Conservation (phyloP, 2,888 invertebrate species). For the Girardia tigrina region DNA sequence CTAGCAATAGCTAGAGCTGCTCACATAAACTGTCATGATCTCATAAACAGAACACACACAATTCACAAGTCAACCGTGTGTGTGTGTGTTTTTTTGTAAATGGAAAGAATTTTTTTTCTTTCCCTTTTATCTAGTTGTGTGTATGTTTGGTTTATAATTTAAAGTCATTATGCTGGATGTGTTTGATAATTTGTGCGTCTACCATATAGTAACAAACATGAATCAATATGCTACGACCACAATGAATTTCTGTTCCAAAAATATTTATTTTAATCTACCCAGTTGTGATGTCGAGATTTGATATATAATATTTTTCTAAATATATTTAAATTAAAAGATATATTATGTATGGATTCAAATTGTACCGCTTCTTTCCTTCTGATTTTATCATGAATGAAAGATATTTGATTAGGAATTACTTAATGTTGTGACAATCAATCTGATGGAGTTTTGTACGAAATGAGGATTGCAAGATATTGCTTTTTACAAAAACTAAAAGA, state of each 20-base stretch:
- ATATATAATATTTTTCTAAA: constrained; percentile 1
- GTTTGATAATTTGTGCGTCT: not conserved
- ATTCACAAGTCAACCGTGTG: not conserved
- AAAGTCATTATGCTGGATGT: not conserved
- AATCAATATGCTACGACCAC: constrained; percentile 23
- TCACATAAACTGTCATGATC: constrained; percentile 17
- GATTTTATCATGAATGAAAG: not conserved
- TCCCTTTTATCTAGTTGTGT: not conserved
- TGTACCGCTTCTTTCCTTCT: not conserved
- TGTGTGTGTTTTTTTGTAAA: not conserved
- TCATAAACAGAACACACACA: not conserved
- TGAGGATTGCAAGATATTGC: no score
- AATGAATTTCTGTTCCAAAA: constrained; percentile 4
- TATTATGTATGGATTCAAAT: constrained; percentile 1
- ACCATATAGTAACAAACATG: constrained; percentile 4
- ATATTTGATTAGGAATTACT: not conserved
- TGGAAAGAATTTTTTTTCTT: not conserved
- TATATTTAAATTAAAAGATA: not conserved
- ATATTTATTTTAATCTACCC: constrained; percentile 23
- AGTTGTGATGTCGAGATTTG: constrained; percentile 17
- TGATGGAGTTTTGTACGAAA: no score
- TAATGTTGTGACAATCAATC: not conserved
- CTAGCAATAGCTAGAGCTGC: constrained; percentile 4
- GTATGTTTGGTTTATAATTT: not conserved
- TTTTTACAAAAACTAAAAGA: no score